Conservation (phyloP, 2,888 invertebrate genomes). For the Ichneumoninae sp. region DNA sequence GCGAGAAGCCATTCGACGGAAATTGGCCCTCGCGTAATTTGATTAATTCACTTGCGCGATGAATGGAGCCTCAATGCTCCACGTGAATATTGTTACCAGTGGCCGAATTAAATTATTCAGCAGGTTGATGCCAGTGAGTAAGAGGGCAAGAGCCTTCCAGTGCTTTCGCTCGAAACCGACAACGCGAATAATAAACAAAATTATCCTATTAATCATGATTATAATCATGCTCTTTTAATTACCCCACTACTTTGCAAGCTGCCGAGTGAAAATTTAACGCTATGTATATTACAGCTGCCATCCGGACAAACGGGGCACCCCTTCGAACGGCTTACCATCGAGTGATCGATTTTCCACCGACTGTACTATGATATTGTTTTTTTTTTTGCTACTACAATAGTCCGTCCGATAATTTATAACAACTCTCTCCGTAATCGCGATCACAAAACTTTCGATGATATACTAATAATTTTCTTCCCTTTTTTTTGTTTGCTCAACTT, state of each 20-base stretch:
- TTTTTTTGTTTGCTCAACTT: constrained; percentile 28
- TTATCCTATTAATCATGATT: constrained; percentile 48
- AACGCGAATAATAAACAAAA: constrained; percentile 55
- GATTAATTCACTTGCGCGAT: constrained; percentile 53
- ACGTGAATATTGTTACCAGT: constrained; percentile 48
- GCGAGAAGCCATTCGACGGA: constrained; percentile 23
- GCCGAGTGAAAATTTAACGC: constrained; percentile 38
- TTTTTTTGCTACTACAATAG: constrained; percentile 45
- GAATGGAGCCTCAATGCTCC: constrained; percentile 33
- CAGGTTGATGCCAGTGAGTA: not conserved
- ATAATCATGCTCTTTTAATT: constrained; percentile 58
- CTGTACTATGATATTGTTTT: constrained; percentile 8
- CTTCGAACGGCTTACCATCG: constrained; percentile 4
- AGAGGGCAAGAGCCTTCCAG: not conserved
- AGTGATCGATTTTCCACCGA: constrained; percentile 63
- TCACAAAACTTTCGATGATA: constrained; percentile 61
- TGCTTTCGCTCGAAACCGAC: constrained; percentile 42
- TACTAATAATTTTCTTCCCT: constrained; percentile 52
- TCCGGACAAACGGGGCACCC: constrained; percentile 25
- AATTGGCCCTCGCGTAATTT: constrained; percentile 41
- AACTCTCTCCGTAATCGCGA: constrained; percentile 52
- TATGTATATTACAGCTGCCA: constrained; percentile 60
- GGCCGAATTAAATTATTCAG: constrained; percentile 51
- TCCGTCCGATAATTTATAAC: constrained; percentile 57
- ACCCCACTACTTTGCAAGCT: constrained; percentile 45